Evolutionary conservation across 2,888 invertebrate genomes (phyloP), one percentile per base, ranked within the genome.

Genomic region (Oegoconia quadripuncta): DNA sequence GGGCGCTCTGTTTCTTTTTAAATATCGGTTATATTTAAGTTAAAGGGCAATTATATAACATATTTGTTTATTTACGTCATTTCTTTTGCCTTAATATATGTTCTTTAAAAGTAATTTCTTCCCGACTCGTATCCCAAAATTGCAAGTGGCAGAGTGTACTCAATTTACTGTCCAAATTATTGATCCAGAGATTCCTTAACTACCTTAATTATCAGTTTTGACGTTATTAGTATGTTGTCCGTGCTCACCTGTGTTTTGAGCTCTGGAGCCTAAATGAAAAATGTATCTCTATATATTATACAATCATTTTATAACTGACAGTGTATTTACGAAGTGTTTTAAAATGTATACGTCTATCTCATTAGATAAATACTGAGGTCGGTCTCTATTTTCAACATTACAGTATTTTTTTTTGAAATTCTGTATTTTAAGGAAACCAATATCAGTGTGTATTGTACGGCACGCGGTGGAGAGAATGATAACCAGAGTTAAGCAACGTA

Each of bases 51-150:
- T 11, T 25, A 25, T 27, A 12, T n/a, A 27, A 3, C 12, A 27
- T 18, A 17, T 26, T 27, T 5, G 9, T 17, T 28, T 25, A 32
- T 29, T 22, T 11, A 29, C 17, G 23, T 33, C 30, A 41, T 36
- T 46, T 36, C 37, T 39, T 34, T 33, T 32, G 15, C 14, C 28
- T 28, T 47, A 51, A 51, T 43, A 34, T 40, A 43, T 33, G 39
- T 47, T n/a, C 30, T 42, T 44, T 41, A 13, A n/a, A n/a, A 30
- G 37, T 44, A 46, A 49, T 49, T 45, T 32, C 38, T 33, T 36
- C 32, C 39, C 26, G 23, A 43, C 42, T 40, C 42, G 41, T 44
- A 22, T 13, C 20, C 22, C 14, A 23, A 37, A 39, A 50, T 44
- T 48, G 34, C 39, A 34, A 38, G 26, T 45, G 40, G 35, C 34